Evolutionary conservation across 2,888 invertebrate species (phyloP), one percentile per base, ranked within the genome.

Genomic region (Halocaridina rubra): DNA sequence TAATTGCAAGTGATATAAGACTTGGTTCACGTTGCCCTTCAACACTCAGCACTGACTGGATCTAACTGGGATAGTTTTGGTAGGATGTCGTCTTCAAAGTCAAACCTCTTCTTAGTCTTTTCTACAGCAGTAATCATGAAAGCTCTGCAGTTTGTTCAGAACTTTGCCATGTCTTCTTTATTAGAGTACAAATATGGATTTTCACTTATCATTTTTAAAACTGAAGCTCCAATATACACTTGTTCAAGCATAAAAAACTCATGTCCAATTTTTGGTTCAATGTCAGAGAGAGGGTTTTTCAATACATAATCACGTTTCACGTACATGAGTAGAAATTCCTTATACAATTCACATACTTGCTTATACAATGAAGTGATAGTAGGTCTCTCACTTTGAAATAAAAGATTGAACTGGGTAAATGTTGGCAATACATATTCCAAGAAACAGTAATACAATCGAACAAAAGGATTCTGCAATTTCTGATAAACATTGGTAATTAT

Each of bases 271-370:
- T 53, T 75, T 27, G 75, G 29, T 22, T 75, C 57, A 57, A 74
- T 75, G 30, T 75, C 8, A 30, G 30, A 13, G 7, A 71, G 71
- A n/a, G 71, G 32, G 29, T 32, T 29, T 32, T 71, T 75, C 53
- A 27, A 29, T 2, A 57, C 57, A 75, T 53, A 57, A 53, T 53
- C 75, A 27, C 75, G 46, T 24, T 24, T 75, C 59, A 75, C 57
- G 75, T 53, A 75, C 75, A 75, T 75, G 7, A 75, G n/a, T 30
- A 75, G 27, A 53, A 57, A 53, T 53, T 75, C 33, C 57, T 57
- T 75, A 53, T 75, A 75, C 75, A 57, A 24, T 53, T 29, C 53
- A 57, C 53, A 75, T 24, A 75, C 29, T 75, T 75, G 53, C 19
- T 53, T 39, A 75, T 75, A 29, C 46, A 75, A 53, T 57, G 32